Evolutionary conservation across 2,797 vertebrate genomes (phyloP).

Genomic region (Mormyrops boulengeri): DNA sequence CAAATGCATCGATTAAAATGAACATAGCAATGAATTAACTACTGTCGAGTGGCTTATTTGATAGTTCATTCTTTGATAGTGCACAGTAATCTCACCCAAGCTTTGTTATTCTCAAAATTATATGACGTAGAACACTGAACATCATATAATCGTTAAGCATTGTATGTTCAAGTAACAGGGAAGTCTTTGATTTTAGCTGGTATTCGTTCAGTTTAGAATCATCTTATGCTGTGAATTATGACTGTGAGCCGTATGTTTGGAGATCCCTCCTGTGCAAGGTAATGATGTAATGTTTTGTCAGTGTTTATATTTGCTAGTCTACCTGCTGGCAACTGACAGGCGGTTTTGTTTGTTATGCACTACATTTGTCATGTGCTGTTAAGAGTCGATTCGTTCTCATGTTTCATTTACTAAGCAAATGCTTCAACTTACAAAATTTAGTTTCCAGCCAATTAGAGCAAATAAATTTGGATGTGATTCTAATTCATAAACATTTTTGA

Average conservation of each 20-base stretch:
- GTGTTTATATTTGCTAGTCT: background rate
- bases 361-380: background rate
- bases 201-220: background rate
- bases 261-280: background rate
- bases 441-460: background rate
- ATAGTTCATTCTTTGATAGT: background rate
- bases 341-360: background rate
- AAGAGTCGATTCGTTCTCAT: background rate
- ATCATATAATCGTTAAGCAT: background rate
- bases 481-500: background rate
- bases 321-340: background rate
- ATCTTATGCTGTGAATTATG: background rate
- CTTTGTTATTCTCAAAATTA: background rate
- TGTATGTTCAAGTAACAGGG: background rate
- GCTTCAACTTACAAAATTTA: background rate
- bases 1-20: background rate
- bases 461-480: background rate
- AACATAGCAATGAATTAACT: background rate
- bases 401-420: background rate
- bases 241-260: background rate
- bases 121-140: background rate
- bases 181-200: background rate
- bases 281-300: conserved; percentile 21
- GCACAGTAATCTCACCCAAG: background rate
- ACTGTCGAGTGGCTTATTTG: background rate